phyloP scores from a whole-genome alignment of 2,888 invertebrate species.

The Perdita meconis region DNA sequence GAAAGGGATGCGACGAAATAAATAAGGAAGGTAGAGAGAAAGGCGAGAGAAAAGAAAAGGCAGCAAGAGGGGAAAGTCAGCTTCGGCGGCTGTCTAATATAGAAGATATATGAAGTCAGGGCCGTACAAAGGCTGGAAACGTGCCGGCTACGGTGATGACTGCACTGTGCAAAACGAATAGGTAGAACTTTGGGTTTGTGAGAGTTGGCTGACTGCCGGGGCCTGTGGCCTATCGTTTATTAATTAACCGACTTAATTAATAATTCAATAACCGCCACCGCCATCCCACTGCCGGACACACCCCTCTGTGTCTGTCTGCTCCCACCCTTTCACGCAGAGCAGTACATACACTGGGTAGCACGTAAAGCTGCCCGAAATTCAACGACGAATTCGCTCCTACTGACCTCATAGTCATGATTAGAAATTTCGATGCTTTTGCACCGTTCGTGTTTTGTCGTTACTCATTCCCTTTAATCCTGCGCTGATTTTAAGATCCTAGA shows the following conservation, averaged over 20 bases:
- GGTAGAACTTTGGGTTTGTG: conserved; percentile 29
- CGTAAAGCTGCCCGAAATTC: conserved; percentile 46
- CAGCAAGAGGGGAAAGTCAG: conserved; percentile 9
- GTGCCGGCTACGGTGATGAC: conserved; percentile 37
- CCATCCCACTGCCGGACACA: conserved; percentile 39
- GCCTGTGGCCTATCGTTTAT: conserved; percentile 74
- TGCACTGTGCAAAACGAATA: conserved; percentile 39
- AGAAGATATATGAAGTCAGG: conserved; percentile 47
- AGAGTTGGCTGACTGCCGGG: conserved; percentile 64
- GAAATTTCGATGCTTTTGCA: too few relatives aligned
- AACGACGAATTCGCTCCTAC: conserved; percentile 27
- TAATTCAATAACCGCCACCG: conserved; percentile 78
- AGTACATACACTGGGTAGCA: conserved; percentile 41
- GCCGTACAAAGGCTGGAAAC: conserved; percentile 27
- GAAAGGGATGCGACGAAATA: conserved; percentile 19
- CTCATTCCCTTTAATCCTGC: too few relatives aligned
- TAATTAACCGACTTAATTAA: conserved; percentile 80
- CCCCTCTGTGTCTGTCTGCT: conserved; percentile 10
- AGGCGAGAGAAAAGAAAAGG: background rate
- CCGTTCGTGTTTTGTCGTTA: too few relatives aligned
- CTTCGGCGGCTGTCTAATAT: conserved; percentile 46
- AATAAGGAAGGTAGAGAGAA: conserved; percentile 19
- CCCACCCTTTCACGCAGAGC: conserved; percentile 17
- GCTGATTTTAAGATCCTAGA: too few relatives aligned
- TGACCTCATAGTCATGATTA: too few relatives aligned